Percentiles rank a stretch among this genome's conserved stretches.
Evolutionary conservation across 1,140 invertebrate genomes (phyloP).

Genomic region (Drosophila busckii): DNA sequence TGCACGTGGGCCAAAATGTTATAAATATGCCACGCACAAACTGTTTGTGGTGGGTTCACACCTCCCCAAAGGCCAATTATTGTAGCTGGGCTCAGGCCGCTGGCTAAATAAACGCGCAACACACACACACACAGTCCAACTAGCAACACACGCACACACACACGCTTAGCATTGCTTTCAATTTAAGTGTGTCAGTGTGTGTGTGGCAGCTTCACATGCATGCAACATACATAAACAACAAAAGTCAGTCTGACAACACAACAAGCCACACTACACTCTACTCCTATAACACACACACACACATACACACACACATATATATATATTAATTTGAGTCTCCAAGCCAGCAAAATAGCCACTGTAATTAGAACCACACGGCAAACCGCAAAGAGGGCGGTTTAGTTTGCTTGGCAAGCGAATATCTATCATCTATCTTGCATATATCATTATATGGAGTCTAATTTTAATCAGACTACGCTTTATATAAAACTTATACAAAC

Average conservation of each 20-base stretch:
- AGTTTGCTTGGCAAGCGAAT: too few relatives aligned
- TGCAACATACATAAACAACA: constrained; percentile 4
- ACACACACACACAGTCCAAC: constrained; percentile 7
- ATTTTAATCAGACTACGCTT: too few relatives aligned
- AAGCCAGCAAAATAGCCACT: constrained; percentile 18
- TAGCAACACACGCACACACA: constrained; percentile 9
- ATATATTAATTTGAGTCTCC: constrained; percentile 27
- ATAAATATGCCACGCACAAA: constrained; percentile 28
- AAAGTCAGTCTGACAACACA: too few relatives aligned
- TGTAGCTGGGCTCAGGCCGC: constrained; percentile 34
- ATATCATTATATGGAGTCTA: too few relatives aligned
- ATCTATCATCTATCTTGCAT: too few relatives aligned
- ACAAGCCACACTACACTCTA: neutral
- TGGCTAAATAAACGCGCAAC: constrained; percentile 56
- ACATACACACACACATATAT: neutral
- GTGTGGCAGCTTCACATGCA: constrained; percentile 3
- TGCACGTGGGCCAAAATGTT: constrained; percentile 33
- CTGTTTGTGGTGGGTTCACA: too few relatives aligned
- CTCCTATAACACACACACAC: neutral
- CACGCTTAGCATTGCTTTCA: constrained; percentile 1
- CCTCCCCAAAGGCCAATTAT: constrained; percentile 47
- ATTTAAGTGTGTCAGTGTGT: neutral
- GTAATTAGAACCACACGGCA: constrained; percentile 4
- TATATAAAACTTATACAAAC: too few relatives aligned
- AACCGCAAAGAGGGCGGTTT: constrained; percentile 18